A percentile compares a stretch with the other conserved stretches of the same genome.
Conservation (phyloP, 2,797 vertebrate species). For the Enteromius unitaeniatus region DNA sequence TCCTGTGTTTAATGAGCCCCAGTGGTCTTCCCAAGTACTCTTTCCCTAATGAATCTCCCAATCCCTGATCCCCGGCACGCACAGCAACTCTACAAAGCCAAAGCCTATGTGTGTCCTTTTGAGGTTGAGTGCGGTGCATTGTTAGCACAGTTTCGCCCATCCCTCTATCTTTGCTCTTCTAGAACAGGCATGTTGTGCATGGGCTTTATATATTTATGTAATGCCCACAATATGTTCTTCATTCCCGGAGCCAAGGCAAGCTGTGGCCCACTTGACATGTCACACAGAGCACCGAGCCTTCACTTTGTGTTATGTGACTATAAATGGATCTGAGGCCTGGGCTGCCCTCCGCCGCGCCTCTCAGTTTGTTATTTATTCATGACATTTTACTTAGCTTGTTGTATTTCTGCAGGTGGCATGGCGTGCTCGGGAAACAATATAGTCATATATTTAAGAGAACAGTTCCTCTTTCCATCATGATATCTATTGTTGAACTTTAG, state of each 20-base stretch:
- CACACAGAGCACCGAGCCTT: conserved; percentile 19
- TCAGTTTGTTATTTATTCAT: conserved; percentile 47
- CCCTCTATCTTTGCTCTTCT: neutral
- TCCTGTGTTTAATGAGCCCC: conserved; percentile 37
- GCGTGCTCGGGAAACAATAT: neutral
- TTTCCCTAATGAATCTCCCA: conserved; percentile 31
- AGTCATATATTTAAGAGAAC: neutral
- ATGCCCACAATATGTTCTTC: conserved; percentile 4
- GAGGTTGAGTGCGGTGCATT: neutral
- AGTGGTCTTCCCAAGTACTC: conserved; percentile 21
- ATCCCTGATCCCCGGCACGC: conserved; percentile 27
- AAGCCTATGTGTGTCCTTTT: neutral
- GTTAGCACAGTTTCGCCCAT: neutral
- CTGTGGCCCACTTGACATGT: conserved; percentile 39
- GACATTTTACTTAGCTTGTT: conserved; percentile 21
- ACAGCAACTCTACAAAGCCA: conserved; percentile 10
- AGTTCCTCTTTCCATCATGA: neutral
- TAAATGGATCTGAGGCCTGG: conserved; percentile 27
- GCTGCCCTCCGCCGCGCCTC: neutral
- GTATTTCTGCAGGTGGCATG: conserved; percentile 17
- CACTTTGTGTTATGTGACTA: conserved; percentile 8
- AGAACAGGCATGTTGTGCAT: neutral
- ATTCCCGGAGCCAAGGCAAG: conserved; percentile 5
- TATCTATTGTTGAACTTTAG: neutral
- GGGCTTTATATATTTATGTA: conserved; percentile 33